phyloP scores from a whole-genome alignment of 1,140 invertebrate species.

The Pectinophora gossypiella region DNA sequence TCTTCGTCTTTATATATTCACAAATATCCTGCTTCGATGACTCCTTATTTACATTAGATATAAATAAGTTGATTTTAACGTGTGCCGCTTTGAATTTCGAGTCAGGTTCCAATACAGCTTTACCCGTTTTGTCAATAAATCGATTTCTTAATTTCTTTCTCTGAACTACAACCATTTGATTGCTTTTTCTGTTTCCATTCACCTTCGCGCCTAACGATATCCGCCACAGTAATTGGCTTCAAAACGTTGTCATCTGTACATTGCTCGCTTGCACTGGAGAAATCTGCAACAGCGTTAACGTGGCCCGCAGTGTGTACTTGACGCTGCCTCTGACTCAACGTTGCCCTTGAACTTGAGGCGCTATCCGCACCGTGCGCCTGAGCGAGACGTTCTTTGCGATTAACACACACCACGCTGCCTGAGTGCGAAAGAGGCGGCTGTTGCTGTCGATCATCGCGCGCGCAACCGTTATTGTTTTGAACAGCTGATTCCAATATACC shows the following conservation, averaged over 20 bases:
- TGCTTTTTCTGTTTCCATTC: not conserved
- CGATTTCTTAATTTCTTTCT: not conserved
- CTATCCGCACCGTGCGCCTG: too few relatives aligned
- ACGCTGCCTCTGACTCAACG: too few relatives aligned
- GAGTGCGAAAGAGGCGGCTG: too few relatives aligned
- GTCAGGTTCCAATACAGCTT: not conserved
- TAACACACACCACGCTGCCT: too few relatives aligned
- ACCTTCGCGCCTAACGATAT: not conserved
- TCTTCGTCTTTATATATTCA: not conserved
- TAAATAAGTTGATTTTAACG: not conserved
- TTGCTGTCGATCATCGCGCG: too few relatives aligned
- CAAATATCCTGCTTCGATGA: not conserved
- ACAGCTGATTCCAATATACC: too few relatives aligned
- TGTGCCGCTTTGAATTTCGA: not conserved
- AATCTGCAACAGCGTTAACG: too few relatives aligned
- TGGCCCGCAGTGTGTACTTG: too few relatives aligned
- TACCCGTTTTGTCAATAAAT: not conserved
- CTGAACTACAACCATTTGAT: not conserved
- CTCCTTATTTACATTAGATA: not conserved
- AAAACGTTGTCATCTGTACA: not conserved
- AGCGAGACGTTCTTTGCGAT: too few relatives aligned
- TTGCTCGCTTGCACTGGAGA: too few relatives aligned
- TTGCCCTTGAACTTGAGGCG: too few relatives aligned
- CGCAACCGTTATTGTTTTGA: too few relatives aligned
- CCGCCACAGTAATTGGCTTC: not conserved